Conservation (phyloP, 2,888 invertebrate species). For the Lasius platythorax region DNA sequence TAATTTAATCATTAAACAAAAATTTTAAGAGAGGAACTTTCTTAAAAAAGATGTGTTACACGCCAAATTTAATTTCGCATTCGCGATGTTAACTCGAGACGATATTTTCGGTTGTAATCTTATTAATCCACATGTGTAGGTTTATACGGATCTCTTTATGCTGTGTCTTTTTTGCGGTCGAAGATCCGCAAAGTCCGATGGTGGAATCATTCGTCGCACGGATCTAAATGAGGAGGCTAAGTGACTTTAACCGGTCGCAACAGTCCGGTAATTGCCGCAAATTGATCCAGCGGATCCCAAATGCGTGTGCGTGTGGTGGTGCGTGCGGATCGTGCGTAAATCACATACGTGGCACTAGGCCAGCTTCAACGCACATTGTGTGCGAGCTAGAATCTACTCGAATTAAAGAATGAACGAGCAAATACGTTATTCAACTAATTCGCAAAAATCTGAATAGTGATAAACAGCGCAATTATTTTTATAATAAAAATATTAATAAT, state of each 20-base stretch:
- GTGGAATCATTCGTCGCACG: conserved; percentile 35
- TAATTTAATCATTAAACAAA: neutral
- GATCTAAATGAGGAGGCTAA: conserved; percentile 65
- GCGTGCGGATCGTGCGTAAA: conserved; percentile 50
- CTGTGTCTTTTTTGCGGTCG: neutral
- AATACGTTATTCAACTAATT: neutral
- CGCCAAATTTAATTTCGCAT: neutral
- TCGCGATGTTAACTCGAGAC: neutral
- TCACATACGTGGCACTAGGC: conserved; percentile 45
- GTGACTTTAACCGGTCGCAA: conserved; percentile 77
- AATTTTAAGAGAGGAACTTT: neutral
- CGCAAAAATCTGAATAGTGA: neutral
- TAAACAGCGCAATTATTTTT: neutral
- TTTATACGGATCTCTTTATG: conserved; percentile 1
- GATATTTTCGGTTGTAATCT: neutral
- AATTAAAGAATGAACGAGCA: conserved; percentile 1
- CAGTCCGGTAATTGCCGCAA: conserved; percentile 78
- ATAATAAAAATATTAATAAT: too few species aligned
- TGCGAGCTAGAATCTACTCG: neutral
- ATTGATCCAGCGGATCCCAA: conserved; percentile 77
- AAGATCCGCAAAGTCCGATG: conserved; percentile 15
- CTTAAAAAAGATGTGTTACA: neutral
- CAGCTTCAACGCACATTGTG: neutral
- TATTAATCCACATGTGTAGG: neutral
- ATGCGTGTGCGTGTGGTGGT: conserved; percentile 45